Evolutionary conservation across 2,113 vertebrate species (phyloP).

Genomic region (Atherinomorus stipes): DNA sequence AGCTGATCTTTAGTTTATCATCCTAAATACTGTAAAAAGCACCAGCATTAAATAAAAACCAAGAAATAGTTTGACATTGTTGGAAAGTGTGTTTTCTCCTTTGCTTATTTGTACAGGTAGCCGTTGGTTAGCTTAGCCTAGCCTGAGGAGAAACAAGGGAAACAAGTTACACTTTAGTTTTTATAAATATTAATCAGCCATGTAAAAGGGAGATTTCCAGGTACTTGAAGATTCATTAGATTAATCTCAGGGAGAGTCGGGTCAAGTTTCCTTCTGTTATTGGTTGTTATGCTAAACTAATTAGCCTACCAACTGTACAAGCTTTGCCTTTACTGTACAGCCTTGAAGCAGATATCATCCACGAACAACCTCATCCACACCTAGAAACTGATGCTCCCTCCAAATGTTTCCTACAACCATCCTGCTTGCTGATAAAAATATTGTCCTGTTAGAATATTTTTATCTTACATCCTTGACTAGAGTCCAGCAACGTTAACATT

Average conservation of each 20-base stretch:
- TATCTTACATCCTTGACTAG: constrained; percentile 24
- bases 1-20: no score
- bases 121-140: background rate
- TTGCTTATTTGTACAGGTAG: background rate
- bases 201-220: background rate
- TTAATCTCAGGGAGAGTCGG: background rate
- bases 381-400: background rate
- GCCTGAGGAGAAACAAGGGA: background rate
- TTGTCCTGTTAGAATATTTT: constrained; percentile 41
- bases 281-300: constrained; percentile 1
- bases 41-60: background rate
- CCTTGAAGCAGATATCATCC: background rate
- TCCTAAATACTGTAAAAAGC: no score
- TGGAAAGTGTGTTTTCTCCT: no score
- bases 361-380: background rate
- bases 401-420: constrained; percentile 16
- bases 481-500: constrained; percentile 24
- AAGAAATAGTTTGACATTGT: no score
- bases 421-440: constrained; percentile 28
- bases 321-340: background rate
- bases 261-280: background rate
- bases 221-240: no score
- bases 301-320: no score
- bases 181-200: background rate
- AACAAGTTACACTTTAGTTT: background rate